Evolutionary conservation across 2,797 vertebrate species (phyloP).

Genomic region (Poecilia velifera): DNA sequence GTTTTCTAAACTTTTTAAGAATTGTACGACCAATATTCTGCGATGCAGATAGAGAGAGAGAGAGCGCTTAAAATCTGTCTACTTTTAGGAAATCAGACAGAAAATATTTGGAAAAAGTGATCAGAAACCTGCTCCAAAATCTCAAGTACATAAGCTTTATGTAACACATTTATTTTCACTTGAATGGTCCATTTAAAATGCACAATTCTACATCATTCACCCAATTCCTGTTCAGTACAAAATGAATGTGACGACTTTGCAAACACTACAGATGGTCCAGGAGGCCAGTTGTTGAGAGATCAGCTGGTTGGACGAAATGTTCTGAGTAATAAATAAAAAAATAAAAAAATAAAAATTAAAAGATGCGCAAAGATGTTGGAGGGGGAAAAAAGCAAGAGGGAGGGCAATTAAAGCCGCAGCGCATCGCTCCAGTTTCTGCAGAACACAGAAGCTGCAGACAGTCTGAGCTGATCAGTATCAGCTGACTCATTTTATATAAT

Average conservation of each 20-base stretch:
- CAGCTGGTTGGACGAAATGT: background rate
- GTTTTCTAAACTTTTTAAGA: background rate
- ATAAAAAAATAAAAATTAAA: background rate
- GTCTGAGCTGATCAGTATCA: conserved; percentile 62
- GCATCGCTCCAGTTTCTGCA: conserved; percentile 31
- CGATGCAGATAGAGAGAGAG: background rate
- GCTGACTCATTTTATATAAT: conserved; percentile 58
- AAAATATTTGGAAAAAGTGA: background rate
- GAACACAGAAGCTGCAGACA: conserved; percentile 30
- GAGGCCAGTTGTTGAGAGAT: conserved; percentile 5
- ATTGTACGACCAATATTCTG: background rate
- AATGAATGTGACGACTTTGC: background rate
- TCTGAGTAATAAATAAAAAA: background rate
- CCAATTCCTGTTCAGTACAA: background rate
- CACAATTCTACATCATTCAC: background rate
- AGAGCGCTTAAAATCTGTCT: background rate
- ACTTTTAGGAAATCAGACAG: background rate
- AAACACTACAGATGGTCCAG: background rate
- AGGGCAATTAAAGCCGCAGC: conserved; percentile 21
- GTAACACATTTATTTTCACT: background rate
- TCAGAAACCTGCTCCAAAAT: background rate
- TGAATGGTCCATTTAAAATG: background rate
- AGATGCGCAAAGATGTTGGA: background rate
- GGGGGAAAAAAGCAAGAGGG: background rate
- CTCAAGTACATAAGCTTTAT: background rate